phyloP scores from a whole-genome alignment of 2,113 vertebrate species.

The Balaenoptera acutorostrata region DNA sequence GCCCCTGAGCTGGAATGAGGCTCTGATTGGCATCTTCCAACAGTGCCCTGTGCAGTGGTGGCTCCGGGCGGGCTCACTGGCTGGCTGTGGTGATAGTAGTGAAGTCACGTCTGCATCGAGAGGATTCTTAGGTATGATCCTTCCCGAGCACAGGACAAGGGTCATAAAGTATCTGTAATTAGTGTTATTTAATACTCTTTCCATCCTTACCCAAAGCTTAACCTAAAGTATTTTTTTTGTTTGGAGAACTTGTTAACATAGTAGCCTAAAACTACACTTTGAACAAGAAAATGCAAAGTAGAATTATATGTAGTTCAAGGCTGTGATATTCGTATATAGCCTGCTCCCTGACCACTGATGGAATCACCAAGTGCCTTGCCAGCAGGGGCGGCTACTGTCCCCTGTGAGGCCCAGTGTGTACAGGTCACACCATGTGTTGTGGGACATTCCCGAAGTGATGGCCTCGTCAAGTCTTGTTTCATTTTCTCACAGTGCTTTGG shows the following conservation, averaged over 20 bases:
- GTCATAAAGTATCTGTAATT: not conserved
- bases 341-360: not conserved
- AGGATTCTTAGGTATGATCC: not conserved
- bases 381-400: not conserved
- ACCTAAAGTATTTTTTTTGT: not conserved
- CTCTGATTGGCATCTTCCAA: not conserved
- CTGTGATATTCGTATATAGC: not conserved
- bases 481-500: not conserved
- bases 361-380: not conserved
- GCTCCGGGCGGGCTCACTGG: rapidly evolving
- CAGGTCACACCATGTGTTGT: rapidly evolving
- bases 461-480: not conserved
- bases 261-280: not conserved
- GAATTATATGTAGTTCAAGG: not conserved
- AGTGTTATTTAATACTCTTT: not conserved
- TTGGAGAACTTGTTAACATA: not conserved
- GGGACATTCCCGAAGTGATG: not conserved
- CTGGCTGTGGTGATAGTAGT: rapidly evolving
- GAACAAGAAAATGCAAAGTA: not conserved
- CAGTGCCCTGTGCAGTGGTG: not conserved
- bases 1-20: not conserved
- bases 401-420: not conserved
- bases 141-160: not conserved
- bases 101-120: not conserved
- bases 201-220: not conserved